A percentile compares a stretch with the other conserved stretches of the same genome.
These are phyloP conservation scores for Eupleurogrammus muticus DNA, from an alignment of 2,797 vertebrate species.

Conservation along the genomic window DNA sequence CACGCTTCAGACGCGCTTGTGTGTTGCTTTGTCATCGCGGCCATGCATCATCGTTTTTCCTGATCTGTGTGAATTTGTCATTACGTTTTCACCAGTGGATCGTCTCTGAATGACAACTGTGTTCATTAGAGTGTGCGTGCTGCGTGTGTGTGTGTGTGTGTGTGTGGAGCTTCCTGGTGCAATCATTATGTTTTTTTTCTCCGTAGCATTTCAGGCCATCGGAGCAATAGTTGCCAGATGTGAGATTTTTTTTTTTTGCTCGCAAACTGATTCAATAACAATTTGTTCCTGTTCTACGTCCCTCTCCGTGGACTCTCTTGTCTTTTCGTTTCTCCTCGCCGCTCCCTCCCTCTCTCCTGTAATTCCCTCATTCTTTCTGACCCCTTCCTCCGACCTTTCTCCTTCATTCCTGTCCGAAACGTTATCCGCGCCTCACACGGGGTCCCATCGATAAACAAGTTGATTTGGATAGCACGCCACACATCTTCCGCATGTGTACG, in stretches of 20 bases:
- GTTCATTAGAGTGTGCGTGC: neutral
- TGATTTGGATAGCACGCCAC: conserved; percentile 39
- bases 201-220: conserved; percentile 31
- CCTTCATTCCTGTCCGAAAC: conserved; percentile 11
- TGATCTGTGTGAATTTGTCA: neutral
- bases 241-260: conserved; percentile 48
- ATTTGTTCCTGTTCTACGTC: conserved; percentile 45
- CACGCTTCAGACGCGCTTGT: neutral
- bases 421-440: conserved; percentile 11
- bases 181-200: conserved; percentile 55
- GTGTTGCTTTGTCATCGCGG: conserved; percentile 13
- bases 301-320: neutral
- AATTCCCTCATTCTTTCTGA: conserved; percentile 37
- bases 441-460: conserved; percentile 18
- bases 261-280: conserved; percentile 60
- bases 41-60: conserved; percentile 17
- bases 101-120: neutral
- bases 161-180: conserved; percentile 37
- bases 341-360: conserved; percentile 27
- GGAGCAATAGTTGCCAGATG: conserved; percentile 44
- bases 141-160: neutral
- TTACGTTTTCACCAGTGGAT: neutral
- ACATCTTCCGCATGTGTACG: conserved; percentile 2
- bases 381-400: conserved; percentile 20
- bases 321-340: conserved; percentile 60